phyloP scores from a whole-genome alignment of 1,140 invertebrate genomes.

The Thaumatotibia leucotreta region DNA sequence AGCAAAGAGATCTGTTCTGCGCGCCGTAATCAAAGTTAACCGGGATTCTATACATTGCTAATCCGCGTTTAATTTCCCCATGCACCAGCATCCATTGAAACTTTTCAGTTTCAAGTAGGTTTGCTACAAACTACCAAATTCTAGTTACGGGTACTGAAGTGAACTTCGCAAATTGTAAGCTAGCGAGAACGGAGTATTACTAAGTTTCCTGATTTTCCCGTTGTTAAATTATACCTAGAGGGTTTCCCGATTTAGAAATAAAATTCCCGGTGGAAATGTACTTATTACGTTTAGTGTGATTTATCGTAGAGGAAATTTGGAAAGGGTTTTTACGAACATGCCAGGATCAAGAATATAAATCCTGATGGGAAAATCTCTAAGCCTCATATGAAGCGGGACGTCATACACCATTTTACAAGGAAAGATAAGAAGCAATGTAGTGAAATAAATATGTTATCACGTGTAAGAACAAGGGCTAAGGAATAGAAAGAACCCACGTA shows the following conservation, averaged over 20 bases:
- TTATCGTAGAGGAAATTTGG: neutral
- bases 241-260: slow-evolving; percentile 5
- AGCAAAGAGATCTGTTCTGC: neutral
- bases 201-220: slow-evolving; percentile 5
- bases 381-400: neutral
- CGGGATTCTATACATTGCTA: neutral
- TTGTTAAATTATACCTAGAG: slow-evolving; percentile 6
- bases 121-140: slow-evolving; percentile 10
- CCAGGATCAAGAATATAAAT: neutral
- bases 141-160: neutral
- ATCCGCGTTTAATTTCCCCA: slow-evolving; percentile 3
- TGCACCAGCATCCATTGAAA: slow-evolving; percentile 8
- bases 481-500: no score
- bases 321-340: neutral
- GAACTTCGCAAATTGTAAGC: slow-evolving; percentile 11
- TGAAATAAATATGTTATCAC: neutral
- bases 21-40: neutral
- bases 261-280: neutral
- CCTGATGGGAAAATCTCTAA: neutral
- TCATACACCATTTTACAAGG: neutral
- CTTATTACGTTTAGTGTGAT: neutral
- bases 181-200: slow-evolving; percentile 4
- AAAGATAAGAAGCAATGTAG: neutral
- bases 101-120: slow-evolving; percentile 11
- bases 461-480: neutral